Evolutionary conservation across 1,140 invertebrate genomes (phyloP).

Genomic region (Calephelis virginiensis): DNA sequence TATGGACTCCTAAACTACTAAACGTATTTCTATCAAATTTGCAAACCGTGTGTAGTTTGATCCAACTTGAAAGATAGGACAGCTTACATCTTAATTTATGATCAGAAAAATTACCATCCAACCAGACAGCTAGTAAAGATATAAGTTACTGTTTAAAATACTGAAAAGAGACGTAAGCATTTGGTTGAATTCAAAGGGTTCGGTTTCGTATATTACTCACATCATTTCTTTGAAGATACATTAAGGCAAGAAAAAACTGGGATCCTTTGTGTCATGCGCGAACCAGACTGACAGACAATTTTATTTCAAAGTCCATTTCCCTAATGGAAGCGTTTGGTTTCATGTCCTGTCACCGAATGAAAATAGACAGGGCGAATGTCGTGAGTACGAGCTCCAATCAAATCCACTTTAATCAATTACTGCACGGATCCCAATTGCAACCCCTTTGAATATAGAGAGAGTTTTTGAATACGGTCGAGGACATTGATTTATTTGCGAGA

Average conservation of each 20-base stretch:
- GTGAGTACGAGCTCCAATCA: constrained; percentile 3
- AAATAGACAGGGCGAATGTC: constrained; percentile 6
- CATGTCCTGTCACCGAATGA: constrained; percentile 1
- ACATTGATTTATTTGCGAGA: constrained; percentile 8
- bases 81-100: no score
- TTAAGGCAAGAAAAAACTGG: background rate
- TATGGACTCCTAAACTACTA: no score
- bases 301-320: constrained; percentile 3
- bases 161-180: no score
- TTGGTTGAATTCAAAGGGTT: no score
- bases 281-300: background rate
- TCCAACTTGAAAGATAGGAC: no score
- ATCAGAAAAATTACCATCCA: no score
- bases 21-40: no score
- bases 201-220: no score
- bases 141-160: no score
- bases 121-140: no score
- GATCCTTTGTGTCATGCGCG: background rate
- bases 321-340: background rate
- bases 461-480: background rate
- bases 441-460: constrained; percentile 5
- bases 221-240: background rate
- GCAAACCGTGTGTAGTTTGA: no score
- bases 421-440: constrained; percentile 6
- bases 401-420: constrained; percentile 9